These are phyloP conservation scores for Periophthalmodon schlosseri DNA, from an alignment of 2,113 vertebrate species.

Conservation along the genomic window DNA sequence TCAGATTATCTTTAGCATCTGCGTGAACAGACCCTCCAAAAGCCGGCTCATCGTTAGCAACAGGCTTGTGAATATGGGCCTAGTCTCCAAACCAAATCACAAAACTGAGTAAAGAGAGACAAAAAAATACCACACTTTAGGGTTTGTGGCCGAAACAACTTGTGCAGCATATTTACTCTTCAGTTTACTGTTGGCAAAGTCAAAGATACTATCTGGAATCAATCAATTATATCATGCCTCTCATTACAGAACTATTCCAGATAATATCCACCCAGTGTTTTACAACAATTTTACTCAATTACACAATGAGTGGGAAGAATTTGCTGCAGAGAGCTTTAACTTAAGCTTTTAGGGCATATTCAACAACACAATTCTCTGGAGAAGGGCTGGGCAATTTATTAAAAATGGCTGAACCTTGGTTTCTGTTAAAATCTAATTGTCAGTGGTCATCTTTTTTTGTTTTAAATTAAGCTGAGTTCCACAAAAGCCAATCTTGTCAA, in stretches of 20 bases:
- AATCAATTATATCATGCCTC: not conserved
- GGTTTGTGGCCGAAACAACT: not conserved
- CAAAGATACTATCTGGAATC: constrained; percentile 11
- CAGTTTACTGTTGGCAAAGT: not conserved
- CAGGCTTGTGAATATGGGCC: not conserved
- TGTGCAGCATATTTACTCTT: not conserved
- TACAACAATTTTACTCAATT: not conserved
- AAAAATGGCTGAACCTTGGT: too few species aligned
- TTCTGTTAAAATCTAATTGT: too few species aligned
- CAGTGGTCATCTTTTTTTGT: too few species aligned
- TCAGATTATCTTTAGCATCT: constrained; percentile 48
- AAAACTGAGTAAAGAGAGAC: not conserved
- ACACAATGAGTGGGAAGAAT: not conserved
- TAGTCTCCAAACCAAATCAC: not conserved
- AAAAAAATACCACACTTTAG: not conserved
- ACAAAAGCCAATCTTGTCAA: too few species aligned
- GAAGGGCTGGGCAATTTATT: too few species aligned
- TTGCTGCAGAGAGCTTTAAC: not conserved
- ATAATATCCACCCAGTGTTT: not conserved
- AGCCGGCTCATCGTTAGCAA: constrained; percentile 8
- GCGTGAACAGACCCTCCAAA: constrained; percentile 26
- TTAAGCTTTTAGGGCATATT: not conserved
- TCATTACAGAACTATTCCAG: constrained; percentile 1
- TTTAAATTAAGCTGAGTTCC: too few species aligned
- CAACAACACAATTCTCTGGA: not conserved